phyloP scores from a whole-genome alignment of 2,888 invertebrate genomes.

The Torymus texanus region DNA sequence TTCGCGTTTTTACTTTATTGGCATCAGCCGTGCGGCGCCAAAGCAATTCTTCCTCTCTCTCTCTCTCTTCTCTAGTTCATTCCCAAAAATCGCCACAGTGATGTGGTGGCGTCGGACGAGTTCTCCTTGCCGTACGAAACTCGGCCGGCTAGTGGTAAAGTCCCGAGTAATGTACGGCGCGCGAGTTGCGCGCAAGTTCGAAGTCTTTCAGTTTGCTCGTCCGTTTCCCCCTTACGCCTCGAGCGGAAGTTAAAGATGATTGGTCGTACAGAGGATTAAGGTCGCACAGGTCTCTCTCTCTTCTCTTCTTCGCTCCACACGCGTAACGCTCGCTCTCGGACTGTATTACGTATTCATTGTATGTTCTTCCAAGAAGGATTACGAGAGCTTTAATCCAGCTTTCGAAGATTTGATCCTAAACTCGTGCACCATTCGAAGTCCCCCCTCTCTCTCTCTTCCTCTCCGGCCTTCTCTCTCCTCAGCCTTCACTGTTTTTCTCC shows the following conservation, averaged over 20 bases:
- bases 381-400: slow-evolving; percentile 65
- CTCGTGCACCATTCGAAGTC: slow-evolving; percentile 48
- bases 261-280: slow-evolving; percentile 52
- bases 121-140: slow-evolving; percentile 35
- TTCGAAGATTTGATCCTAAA: slow-evolving; percentile 58
- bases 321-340: neutral
- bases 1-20: slow-evolving; percentile 29
- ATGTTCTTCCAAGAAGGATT: slow-evolving; percentile 60
- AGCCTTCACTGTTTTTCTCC: neutral
- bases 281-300: slow-evolving; percentile 39
- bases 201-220: slow-evolving; percentile 24
- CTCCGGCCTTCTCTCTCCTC: neutral
- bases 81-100: neutral
- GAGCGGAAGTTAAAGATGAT: slow-evolving; percentile 54
- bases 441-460: neutral
- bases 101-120: slow-evolving; percentile 8
- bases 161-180: slow-evolving; percentile 20
- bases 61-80: no score
- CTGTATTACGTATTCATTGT: slow-evolving; percentile 64
- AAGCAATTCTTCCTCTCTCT: neutral
- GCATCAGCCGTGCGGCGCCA: slow-evolving; percentile 15
- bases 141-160: slow-evolving; percentile 25
- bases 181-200: slow-evolving; percentile 11
- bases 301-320: neutral
- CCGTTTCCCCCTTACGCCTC: neutral